These are phyloP conservation scores for Mongoloraphidia duomilia DNA, from an alignment of 2,888 invertebrate genomes.

Conservation along the genomic window DNA sequence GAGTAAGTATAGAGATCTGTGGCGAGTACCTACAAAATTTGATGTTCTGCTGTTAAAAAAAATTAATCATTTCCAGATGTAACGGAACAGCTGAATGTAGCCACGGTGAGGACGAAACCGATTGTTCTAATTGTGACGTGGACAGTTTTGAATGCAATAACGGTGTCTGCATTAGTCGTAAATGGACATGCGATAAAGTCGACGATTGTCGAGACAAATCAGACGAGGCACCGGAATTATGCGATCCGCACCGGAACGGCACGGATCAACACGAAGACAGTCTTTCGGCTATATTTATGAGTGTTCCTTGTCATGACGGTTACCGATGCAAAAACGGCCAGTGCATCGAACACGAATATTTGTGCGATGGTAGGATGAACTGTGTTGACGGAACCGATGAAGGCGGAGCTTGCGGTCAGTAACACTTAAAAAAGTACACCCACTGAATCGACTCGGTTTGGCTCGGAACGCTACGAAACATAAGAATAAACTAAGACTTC, in stretches of 20 bases:
- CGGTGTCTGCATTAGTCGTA: constrained; percentile 37
- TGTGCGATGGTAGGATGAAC: constrained; percentile 48
- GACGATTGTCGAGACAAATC: constrained; percentile 58
- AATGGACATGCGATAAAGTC: constrained; percentile 42
- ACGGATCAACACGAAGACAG: background rate
- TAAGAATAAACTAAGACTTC: background rate
- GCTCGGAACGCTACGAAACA: background rate
- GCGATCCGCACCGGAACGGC: constrained; percentile 9
- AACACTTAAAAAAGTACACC: too few species aligned
- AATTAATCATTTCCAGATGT: constrained; percentile 32
- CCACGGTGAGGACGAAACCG: constrained; percentile 51
- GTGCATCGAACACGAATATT: constrained; percentile 46
- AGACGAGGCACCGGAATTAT: constrained; percentile 43
- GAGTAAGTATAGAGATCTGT: too few species aligned
- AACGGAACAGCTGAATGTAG: constrained; percentile 55
- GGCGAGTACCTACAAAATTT: too few species aligned
- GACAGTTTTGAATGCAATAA: constrained; percentile 41
- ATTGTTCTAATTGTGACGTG: constrained; percentile 28
- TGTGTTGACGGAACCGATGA: constrained; percentile 62
- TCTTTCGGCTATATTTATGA: background rate
- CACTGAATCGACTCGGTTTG: background rate
- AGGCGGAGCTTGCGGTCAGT: constrained; percentile 41
- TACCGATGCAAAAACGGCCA: constrained; percentile 44
- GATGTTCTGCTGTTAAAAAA: too few species aligned
- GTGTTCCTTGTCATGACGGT: constrained; percentile 27